Base-by-base conservation (phyloP, 2,797 vertebrate species). In the Merluccius polli region DNA sequence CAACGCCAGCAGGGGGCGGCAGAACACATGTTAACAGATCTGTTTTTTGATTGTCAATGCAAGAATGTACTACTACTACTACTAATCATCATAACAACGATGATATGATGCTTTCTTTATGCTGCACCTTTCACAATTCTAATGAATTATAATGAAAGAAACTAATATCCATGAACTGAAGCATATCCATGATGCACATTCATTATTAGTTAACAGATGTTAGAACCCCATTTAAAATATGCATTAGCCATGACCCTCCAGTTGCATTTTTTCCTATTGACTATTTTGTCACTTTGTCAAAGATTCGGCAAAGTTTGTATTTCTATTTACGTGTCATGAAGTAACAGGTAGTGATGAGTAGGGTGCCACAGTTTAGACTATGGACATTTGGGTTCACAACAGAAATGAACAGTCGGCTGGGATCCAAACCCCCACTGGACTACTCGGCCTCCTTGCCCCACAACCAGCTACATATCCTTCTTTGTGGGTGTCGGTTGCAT, bases 1-100 rank as follows among this genome's bases (percentile, higher is more conserved):
- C 9, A 16, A 30, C 79, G 36, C 79, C 87, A 81, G 6, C 85
- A 83, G 85, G 77, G 78, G 82, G 74, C 48, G 15, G 29, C 79
- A 8, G 31, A 12, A 0, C 77, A 82, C 74, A 88, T 52, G 18
- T 63, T 4, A 31, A 3, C 69, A 31, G 74, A 67, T 76, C 67
- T 41, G 44, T 21, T 15, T 18, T 48, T 21, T 1, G 0, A 16
- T 44, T 16, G 41, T 44, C 41, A 21, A 4, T 0, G 44, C n/a
- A n/a, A n/a, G n/a, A n/a, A n/a, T n/a, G n/a, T n/a, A 59, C 18
- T 59, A n/a, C 21, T n/a, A 10, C 21, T n/a, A n/a, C 48, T 52
- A 52, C 5, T 52, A 6, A 7, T 44, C 4, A 52, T 52, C 5
- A 52, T 52, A 21, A 18, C n/a, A 21, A 52, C 3, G 6, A 52